Conservation (phyloP, 53 echinoderm and acorn worm species). For the Patiria pectinifera region DNA sequence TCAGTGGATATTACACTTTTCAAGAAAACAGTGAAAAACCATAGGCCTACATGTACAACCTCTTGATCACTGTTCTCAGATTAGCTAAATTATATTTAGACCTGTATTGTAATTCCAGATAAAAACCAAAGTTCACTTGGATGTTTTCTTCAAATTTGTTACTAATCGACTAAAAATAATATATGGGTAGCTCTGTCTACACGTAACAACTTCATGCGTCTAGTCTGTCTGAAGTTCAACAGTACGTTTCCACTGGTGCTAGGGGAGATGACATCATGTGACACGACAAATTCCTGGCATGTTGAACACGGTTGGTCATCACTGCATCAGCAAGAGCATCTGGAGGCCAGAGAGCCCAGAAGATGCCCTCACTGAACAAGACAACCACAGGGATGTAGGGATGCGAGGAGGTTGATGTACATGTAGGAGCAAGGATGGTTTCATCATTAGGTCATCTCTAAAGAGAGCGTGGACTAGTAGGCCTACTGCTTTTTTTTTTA, state of each 20-base stretch:
- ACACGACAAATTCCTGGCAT: slow-evolving; percentile 43
- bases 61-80: too few relatives aligned
- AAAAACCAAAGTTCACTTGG: too few relatives aligned
- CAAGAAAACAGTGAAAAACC: too few relatives aligned
- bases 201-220: too few relatives aligned
- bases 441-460: slow-evolving; percentile 48
- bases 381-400: background rate
- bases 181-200: too few relatives aligned
- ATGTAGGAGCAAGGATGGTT: slow-evolving; percentile 44
- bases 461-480: background rate
- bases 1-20: too few relatives aligned
- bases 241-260: background rate
- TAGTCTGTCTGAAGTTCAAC: background rate
- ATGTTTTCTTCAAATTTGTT: too few relatives aligned
- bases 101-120: too few relatives aligned
- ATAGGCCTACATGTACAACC: too few relatives aligned
- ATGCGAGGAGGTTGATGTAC: background rate
- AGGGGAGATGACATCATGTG: background rate
- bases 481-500: background rate
- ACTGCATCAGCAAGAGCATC: slow-evolving; percentile 20
- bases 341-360: background rate
- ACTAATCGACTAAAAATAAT: too few relatives aligned
- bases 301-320: slow-evolving; percentile 42
- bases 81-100: too few relatives aligned
- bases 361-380: background rate